Evolutionary conservation across 1,140 invertebrate genomes (phyloP).

Genomic region (Brachionus angularis): DNA sequence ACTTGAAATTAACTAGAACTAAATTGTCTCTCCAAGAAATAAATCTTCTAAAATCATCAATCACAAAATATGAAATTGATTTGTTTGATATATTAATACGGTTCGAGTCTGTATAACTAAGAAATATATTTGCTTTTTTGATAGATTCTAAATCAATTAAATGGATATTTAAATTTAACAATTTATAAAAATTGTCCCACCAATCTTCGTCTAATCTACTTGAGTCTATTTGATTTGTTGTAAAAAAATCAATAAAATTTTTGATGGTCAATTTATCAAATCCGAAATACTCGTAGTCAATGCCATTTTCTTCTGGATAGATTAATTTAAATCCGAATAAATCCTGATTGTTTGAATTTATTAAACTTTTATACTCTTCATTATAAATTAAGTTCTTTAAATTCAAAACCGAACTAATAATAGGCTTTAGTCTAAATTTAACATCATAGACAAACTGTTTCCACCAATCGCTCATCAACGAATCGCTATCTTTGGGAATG

Average conservation of each 20-base stretch:
- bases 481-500: background rate
- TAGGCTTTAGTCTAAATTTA: background rate
- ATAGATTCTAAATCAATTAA: background rate
- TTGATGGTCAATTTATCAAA: background rate
- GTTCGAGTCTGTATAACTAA: background rate
- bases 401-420: slow-evolving; percentile 9
- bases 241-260: background rate
- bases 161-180: background rate
- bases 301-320: background rate
- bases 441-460: slow-evolving; percentile 21
- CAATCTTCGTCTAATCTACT: slow-evolving; percentile 5
- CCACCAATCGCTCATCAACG: slow-evolving; percentile 16
- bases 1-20: slow-evolving; percentile 2
- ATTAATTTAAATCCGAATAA: background rate
- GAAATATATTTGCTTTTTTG: slow-evolving; percentile 7
- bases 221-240: background rate
- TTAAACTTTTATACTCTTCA: background rate
- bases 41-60: background rate
- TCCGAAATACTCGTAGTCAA: slow-evolving; percentile 17
- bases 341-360: background rate
- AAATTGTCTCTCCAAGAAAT: background rate
- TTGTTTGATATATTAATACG: background rate
- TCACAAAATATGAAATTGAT: background rate
- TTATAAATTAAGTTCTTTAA: slow-evolving; percentile 10
- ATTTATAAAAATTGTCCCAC: slow-evolving; percentile 13